Conservation (phyloP, 1,140 invertebrate species). For the Tetragonula clypearis region DNA sequence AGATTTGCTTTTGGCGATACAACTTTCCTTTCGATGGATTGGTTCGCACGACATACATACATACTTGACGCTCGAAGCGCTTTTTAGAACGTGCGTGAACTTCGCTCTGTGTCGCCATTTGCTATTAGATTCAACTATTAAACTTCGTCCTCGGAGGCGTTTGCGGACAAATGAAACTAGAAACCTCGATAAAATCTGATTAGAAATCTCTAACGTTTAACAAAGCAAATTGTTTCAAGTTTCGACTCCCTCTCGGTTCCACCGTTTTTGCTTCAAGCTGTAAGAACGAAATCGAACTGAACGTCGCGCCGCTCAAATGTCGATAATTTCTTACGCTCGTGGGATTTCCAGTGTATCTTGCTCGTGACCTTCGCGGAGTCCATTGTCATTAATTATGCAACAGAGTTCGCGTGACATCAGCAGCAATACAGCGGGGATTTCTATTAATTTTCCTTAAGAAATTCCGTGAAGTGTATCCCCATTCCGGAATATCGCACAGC, state of each 20-base stretch:
- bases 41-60: slow-evolving; percentile 27
- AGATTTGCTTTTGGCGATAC: slow-evolving; percentile 67
- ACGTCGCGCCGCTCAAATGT: not conserved
- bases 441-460: slow-evolving; percentile 66
- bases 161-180: not conserved
- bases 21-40: slow-evolving; percentile 62
- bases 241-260: not conserved
- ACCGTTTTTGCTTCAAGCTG: not conserved
- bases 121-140: not conserved
- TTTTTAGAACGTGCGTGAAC: not conserved
- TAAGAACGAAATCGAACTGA: not conserved
- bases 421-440: slow-evolving; percentile 63
- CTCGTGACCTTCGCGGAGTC: slow-evolving; percentile 67
- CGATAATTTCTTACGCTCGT: slow-evolving; percentile 61
- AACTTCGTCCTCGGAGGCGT: not conserved
- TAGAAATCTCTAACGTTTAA: not conserved
- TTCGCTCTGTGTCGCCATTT: not conserved
- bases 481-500: not conserved
- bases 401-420: slow-evolving; percentile 67
- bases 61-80: not conserved
- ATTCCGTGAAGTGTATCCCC: slow-evolving; percentile 45
- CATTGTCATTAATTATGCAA: slow-evolving; percentile 76
- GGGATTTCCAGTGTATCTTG: slow-evolving; percentile 70
- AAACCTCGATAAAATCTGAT: not conserved
- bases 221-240: not conserved